phyloP scores from a whole-genome alignment of 2,113 vertebrate genomes.

The Pogona vitticeps region DNA sequence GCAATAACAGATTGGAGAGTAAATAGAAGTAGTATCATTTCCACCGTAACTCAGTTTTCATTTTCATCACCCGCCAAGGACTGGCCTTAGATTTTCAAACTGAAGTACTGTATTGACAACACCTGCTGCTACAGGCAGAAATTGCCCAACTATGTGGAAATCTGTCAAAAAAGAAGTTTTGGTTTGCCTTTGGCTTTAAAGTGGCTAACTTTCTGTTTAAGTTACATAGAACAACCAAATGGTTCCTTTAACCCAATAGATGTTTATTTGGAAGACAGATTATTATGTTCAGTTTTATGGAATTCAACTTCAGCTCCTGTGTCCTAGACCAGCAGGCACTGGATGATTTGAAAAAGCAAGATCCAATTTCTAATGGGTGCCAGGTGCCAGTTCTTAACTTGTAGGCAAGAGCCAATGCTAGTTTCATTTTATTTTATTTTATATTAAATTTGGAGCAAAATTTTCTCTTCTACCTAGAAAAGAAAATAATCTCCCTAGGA shows the following conservation, averaged over 20 bases:
- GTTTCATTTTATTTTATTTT: conserved; percentile 5
- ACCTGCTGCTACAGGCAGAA: not conserved
- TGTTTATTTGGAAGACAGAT: not conserved
- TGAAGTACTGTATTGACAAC: not conserved
- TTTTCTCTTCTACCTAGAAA: not conserved
- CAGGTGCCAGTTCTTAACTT: not conserved
- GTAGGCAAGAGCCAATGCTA: not conserved
- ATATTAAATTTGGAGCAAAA: not conserved
- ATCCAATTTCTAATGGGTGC: not conserved
- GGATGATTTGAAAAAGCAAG: not conserved
- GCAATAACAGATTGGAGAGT: accelerated
- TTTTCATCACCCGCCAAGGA: not conserved
- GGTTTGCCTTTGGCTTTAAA: not conserved
- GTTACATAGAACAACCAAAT: not conserved
- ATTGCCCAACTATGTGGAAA: not conserved
- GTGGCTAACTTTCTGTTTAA: not conserved
- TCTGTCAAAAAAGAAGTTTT: not conserved
- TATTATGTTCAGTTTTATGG: not conserved
- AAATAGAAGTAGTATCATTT: not conserved
- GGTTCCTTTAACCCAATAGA: not conserved
- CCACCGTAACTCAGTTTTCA: not conserved
- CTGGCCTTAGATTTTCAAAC: not conserved
- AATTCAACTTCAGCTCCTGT: not conserved
- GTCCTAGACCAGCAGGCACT: not conserved
- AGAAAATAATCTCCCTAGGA: conserved; percentile 36